Percentiles rank a stretch among this genome's conserved stretches.
phyloP scores from a whole-genome alignment of 2,113 vertebrate species.

The Mustela nigripes region DNA sequence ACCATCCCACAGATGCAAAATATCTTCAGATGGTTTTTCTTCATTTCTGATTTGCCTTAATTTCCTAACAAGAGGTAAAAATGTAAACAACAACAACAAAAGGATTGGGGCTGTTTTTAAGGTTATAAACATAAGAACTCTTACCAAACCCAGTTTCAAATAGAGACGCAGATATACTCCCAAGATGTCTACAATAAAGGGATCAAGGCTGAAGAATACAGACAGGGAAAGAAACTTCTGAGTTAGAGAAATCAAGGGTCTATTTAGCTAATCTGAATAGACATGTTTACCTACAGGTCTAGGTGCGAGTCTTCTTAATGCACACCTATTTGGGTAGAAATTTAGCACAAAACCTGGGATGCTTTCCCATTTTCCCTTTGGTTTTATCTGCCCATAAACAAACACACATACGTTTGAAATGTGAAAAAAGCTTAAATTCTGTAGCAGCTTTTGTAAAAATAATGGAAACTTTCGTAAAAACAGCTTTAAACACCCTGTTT shows the following conservation, averaged over 20 bases:
- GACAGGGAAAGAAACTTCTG: background rate
- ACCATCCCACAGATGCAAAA: background rate
- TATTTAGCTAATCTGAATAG: background rate
- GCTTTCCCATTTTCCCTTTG: constrained; percentile 71
- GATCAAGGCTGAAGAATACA: background rate
- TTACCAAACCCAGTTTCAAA: constrained; percentile 39
- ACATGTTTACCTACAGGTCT: background rate
- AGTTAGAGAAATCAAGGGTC: background rate
- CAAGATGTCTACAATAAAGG: background rate
- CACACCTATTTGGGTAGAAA: constrained; percentile 53
- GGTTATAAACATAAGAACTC: background rate
- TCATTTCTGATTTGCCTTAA: background rate
- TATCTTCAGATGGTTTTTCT: background rate
- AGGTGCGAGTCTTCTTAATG: background rate
- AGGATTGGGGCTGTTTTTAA: background rate
- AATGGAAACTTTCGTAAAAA: constrained; percentile 71
- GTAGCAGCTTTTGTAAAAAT: constrained; percentile 74
- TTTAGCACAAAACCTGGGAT: constrained; percentile 70
- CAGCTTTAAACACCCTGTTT: constrained; percentile 75
- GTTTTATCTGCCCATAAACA: constrained; percentile 73
- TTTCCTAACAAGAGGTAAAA: constrained; percentile 12
- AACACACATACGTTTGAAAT: constrained; percentile 73
- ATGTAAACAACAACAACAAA: background rate
- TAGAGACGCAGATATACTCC: background rate
- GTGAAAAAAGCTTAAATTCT: constrained; percentile 59